Evolutionary conservation across 2,113 vertebrate species (phyloP).

Genomic region (Lynx canadensis): DNA sequence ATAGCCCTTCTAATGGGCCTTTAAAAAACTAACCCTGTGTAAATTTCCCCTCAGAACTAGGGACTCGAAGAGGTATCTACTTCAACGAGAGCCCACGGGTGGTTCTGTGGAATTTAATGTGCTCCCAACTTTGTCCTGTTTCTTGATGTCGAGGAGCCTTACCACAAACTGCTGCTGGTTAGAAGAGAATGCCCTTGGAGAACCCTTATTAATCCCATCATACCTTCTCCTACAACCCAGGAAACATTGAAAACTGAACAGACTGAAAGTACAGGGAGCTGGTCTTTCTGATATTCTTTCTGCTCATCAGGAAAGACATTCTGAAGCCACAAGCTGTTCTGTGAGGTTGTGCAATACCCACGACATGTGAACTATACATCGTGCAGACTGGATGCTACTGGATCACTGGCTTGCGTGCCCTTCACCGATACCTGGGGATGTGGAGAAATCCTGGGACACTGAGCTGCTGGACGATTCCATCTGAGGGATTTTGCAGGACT

Average conservation of each 20-base stretch:
- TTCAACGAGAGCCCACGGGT: neutral
- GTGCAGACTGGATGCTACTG: neutral
- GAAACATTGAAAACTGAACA: neutral
- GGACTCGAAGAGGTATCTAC: neutral
- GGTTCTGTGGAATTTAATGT: neutral
- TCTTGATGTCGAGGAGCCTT: neutral
- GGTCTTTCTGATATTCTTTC: neutral
- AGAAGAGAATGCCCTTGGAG: neutral
- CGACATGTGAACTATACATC: accelerated
- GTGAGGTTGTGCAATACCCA: neutral
- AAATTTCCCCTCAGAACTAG: neutral
- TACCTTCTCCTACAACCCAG: neutral
- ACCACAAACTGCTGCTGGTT: neutral
- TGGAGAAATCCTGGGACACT: constrained; percentile 75
- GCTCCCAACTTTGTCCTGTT: neutral
- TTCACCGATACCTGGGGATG: constrained; percentile 77
- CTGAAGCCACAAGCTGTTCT: neutral
- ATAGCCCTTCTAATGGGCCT: neutral
- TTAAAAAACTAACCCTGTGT: neutral
- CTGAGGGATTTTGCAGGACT: constrained; percentile 91
- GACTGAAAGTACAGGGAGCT: neutral
- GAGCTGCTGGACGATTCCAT: constrained; percentile 82
- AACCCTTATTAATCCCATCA: neutral
- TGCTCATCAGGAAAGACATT: neutral
- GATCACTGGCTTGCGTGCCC: accelerated